A percentile compares a stretch with the other conserved stretches of the same genome.
These are phyloP conservation scores for Sebastes hopkinsi DNA, from an alignment of 2,797 vertebrate genomes.

Conservation along the genomic window DNA sequence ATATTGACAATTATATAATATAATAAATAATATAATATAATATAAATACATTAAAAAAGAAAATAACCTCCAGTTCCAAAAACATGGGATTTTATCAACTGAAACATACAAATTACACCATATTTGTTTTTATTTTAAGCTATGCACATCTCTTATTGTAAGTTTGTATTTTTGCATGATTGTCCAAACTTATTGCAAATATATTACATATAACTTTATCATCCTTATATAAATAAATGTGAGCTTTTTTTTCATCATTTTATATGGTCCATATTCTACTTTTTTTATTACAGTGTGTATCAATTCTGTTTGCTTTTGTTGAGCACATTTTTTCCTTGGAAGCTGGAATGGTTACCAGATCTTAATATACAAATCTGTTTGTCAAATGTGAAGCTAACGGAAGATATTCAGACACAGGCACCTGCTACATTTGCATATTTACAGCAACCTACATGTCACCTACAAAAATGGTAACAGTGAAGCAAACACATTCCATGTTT, in stretches of 20 bases:
- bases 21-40: no score
- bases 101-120: conserved; percentile 21
- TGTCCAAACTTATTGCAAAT: conserved; percentile 65
- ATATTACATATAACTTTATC: conserved; percentile 46
- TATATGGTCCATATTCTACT: conserved; percentile 2
- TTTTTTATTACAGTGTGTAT: conserved; percentile 20
- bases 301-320: conserved; percentile 18
- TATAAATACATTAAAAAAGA: background rate
- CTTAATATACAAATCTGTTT: conserved; percentile 20
- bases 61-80: background rate
- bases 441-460: conserved; percentile 53
- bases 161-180: conserved; percentile 51
- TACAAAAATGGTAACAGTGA: conserved; percentile 62
- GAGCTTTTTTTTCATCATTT: background rate
- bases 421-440: conserved; percentile 52
- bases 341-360: conserved; percentile 20
- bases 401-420: conserved; percentile 37
- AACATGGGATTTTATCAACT: conserved; percentile 7
- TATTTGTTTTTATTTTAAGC: conserved; percentile 51
- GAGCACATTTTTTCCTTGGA: conserved; percentile 4
- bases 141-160: conserved; percentile 23
- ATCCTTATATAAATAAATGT: conserved; percentile 47
- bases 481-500: conserved; percentile 49
- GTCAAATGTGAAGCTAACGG: conserved; percentile 23
- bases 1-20: no score